Percentiles rank a stretch among this genome's conserved stretches.
Evolutionary conservation across 1,140 invertebrate species (phyloP).

Genomic region (Cydia pomonella): DNA sequence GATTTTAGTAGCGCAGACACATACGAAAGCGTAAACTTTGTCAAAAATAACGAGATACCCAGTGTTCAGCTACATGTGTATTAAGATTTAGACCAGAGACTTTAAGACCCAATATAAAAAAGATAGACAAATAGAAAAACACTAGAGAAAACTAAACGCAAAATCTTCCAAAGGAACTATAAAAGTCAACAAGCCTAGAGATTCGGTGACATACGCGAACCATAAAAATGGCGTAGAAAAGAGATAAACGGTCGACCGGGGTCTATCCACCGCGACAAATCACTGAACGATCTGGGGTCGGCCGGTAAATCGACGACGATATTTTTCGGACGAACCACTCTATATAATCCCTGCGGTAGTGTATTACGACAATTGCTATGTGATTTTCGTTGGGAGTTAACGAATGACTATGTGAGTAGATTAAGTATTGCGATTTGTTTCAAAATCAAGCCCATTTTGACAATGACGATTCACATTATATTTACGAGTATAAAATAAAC

Average conservation of each 20-base stretch:
- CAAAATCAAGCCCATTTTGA: too few species aligned
- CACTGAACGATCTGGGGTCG: constrained; percentile 22
- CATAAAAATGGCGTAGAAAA: constrained; percentile 25
- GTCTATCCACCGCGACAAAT: constrained; percentile 17
- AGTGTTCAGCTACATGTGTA: too few species aligned
- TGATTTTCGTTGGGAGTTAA: constrained; percentile 41
- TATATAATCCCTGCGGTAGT: constrained; percentile 14
- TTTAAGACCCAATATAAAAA: not conserved
- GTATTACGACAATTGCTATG: constrained; percentile 49
- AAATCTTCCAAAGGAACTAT: not conserved
- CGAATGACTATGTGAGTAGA: not conserved
- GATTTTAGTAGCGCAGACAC: too few species aligned
- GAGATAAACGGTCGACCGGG: constrained; percentile 19
- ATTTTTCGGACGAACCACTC: constrained; percentile 14
- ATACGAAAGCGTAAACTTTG: too few species aligned
- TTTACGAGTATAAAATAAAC: too few species aligned
- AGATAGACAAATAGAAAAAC: not conserved
- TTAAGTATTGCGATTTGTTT: too few species aligned
- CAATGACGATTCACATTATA: too few species aligned
- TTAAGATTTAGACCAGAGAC: not conserved
- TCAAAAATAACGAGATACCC: too few species aligned
- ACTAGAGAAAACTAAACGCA: not conserved
- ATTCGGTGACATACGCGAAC: not conserved
- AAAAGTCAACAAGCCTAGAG: constrained; percentile 8
- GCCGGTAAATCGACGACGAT: constrained; percentile 20